A percentile compares a stretch with the other conserved stretches of the same genome.
These are phyloP conservation scores for Limnodromus scolopaceus DNA, from an alignment of 2,797 vertebrate genomes.

Conservation along the genomic window DNA sequence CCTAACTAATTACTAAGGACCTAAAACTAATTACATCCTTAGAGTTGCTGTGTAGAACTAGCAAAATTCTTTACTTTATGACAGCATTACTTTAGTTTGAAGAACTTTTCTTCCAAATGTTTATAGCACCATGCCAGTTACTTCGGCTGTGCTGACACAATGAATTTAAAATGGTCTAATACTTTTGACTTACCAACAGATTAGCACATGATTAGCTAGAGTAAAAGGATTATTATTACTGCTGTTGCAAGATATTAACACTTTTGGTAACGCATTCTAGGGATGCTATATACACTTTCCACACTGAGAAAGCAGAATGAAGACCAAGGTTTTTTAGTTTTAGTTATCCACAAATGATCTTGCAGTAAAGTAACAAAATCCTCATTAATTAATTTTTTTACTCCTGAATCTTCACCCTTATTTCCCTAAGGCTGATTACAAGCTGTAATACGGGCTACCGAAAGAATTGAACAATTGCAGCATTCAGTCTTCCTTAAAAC, in stretches of 20 bases:
- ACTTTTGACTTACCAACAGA: conserved; percentile 78
- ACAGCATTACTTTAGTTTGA: conserved; percentile 68
- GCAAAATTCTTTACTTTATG: conserved; percentile 61
- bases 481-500: conserved; percentile 15
- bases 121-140: conserved; percentile 69
- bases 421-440: background rate
- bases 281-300: conserved; percentile 17
- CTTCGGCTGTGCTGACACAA: conserved; percentile 74
- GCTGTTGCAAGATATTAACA: conserved; percentile 79
- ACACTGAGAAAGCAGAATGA: background rate
- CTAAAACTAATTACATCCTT: conserved; percentile 55
- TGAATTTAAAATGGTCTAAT: conserved; percentile 78
- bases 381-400: background rate
- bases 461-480: background rate
- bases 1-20: background rate
- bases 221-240: conserved; percentile 78
- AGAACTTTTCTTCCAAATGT: conserved; percentile 66
- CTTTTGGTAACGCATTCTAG: conserved; percentile 70
- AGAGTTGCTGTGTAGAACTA: conserved; percentile 49
- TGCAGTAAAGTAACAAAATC: background rate
- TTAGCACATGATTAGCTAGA: conserved; percentile 80
- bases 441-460: background rate
- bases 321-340: background rate
- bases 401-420: background rate
- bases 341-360: background rate